Conservation (phyloP, 2,888 invertebrate species). For the Cryptus viduatorius region DNA sequence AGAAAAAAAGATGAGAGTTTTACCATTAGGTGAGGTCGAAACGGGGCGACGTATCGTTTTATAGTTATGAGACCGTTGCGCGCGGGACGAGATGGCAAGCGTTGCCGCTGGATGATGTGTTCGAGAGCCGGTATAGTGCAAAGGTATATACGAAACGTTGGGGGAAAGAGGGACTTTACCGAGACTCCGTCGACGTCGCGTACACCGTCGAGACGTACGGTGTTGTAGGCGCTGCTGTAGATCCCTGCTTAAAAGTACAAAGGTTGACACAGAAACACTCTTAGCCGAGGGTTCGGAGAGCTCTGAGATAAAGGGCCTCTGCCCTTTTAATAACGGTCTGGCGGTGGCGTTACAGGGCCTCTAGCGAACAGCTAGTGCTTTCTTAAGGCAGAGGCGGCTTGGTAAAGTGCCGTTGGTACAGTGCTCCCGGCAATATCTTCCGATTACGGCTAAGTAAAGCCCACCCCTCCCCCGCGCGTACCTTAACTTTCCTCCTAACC, state of each 20-base stretch:
- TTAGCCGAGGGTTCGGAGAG: constrained; percentile 78
- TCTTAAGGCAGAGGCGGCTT: constrained; percentile 80
- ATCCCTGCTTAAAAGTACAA: constrained; percentile 83
- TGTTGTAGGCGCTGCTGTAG: constrained; percentile 75
- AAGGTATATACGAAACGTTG: constrained; percentile 29
- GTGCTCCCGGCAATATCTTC: constrained; percentile 84
- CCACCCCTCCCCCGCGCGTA: constrained; percentile 39
- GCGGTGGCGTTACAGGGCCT: constrained; percentile 77
- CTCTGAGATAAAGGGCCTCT: constrained; percentile 77
- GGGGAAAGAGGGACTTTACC: constrained; percentile 30
- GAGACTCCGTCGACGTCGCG: constrained; percentile 67
- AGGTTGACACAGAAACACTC: constrained; percentile 84
- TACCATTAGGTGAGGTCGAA: constrained; percentile 63
- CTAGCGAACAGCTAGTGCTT: constrained; percentile 78
- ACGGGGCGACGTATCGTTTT: constrained; percentile 62
- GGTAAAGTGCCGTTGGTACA: constrained; percentile 84
- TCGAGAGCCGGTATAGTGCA: constrained; percentile 32
- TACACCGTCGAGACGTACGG: constrained; percentile 71
- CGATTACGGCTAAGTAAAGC: constrained; percentile 85
- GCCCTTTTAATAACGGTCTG: constrained; percentile 84
- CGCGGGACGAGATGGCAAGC: constrained; percentile 26
- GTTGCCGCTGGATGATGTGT: constrained; percentile 45
- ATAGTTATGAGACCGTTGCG: constrained; percentile 61
- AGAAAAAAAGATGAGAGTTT: constrained; percentile 55
- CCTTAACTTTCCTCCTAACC: constrained; percentile 68